phyloP scores from a whole-genome alignment of 2,113 vertebrate species.

The Pelodiscus sinensis region DNA sequence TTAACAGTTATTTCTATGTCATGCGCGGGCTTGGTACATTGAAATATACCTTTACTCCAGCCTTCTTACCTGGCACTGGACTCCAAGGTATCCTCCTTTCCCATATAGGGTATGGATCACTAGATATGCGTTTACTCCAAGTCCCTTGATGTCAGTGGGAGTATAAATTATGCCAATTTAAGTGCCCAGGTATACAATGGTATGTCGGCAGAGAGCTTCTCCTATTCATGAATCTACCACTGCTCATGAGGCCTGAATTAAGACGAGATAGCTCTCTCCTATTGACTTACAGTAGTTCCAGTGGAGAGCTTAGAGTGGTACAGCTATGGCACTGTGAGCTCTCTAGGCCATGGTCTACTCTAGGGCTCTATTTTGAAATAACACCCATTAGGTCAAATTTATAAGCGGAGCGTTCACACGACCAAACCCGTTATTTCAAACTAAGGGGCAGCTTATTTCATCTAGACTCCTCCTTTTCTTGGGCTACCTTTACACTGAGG shows the following conservation, averaged over 20 bases:
- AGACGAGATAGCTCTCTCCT: background rate
- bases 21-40: accelerated
- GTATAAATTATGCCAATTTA: background rate
- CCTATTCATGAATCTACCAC: background rate
- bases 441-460: no score
- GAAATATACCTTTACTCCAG: background rate
- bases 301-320: background rate
- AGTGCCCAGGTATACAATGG: background rate
- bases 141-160: no score
- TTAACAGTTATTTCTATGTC: background rate
- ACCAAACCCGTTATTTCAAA: no score
- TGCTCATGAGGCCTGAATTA: background rate
- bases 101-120: background rate
- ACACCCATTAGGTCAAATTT: no score
- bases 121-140: no score
- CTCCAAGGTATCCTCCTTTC: background rate
- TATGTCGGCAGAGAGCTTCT: background rate
- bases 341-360: background rate
- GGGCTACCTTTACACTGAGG: no score
- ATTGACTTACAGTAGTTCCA: background rate
- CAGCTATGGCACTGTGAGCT: background rate
- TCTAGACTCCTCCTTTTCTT: no score
- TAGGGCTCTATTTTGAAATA: background rate
- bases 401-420: no score
- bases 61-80: background rate